Conservation (phyloP, 2,113 vertebrate species). For the Rhegmatorhina hoffmannsi region DNA sequence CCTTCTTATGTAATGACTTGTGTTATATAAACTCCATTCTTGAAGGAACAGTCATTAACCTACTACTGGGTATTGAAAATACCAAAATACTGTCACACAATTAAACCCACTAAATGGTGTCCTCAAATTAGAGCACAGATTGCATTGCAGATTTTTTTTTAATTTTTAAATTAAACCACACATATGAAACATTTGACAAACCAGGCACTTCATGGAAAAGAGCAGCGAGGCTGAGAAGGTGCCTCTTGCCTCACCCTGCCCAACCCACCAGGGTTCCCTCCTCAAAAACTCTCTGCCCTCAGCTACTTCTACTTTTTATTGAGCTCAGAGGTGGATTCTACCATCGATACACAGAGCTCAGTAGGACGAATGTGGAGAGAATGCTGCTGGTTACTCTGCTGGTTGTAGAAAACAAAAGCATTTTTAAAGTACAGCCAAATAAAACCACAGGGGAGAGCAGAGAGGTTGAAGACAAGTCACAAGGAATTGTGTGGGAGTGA, state of each 20-base stretch:
- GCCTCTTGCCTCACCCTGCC: background rate
- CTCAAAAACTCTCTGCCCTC: background rate
- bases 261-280: background rate
- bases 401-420: accelerated
- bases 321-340: background rate
- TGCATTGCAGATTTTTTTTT: background rate
- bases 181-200: background rate
- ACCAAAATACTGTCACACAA: slow-evolving; percentile 68
- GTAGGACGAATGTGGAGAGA: background rate
- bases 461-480: background rate
- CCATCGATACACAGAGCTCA: accelerated
- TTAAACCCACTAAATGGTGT: slow-evolving; percentile 66
- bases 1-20: slow-evolving; percentile 53
- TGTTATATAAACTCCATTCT: slow-evolving; percentile 68
- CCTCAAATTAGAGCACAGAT: slow-evolving; percentile 64
- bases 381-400: background rate
- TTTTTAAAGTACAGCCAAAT: background rate
- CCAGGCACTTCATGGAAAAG: background rate
- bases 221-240: background rate
- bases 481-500: background rate
- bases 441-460: background rate
- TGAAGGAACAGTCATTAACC: slow-evolving; percentile 72
- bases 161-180: background rate
- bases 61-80: slow-evolving; percentile 61
- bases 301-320: accelerated